Evolutionary conservation across 2,113 vertebrate species (phyloP).

Genomic region (Numenius arquata): DNA sequence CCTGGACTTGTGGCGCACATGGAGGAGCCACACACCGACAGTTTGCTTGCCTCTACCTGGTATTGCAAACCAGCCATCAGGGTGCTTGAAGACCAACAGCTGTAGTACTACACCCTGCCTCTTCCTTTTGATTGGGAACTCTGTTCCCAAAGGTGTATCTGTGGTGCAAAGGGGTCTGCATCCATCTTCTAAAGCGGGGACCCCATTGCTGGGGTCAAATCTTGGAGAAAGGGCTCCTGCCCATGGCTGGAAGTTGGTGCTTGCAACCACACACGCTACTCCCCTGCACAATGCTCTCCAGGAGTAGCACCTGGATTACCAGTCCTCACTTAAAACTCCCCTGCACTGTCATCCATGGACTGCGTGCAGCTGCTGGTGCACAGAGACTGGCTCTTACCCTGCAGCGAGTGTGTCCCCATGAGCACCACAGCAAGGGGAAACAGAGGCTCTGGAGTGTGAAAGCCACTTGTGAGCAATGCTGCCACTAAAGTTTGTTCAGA

Average conservation of each 20-base stretch:
- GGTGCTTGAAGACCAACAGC: neutral
- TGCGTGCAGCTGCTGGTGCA: accelerated
- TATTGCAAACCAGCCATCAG: neutral
- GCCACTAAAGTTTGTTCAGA: neutral
- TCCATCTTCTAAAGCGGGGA: neutral
- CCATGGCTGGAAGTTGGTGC: neutral
- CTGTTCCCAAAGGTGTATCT: neutral
- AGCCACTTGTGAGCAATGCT: accelerated
- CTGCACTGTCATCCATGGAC: accelerated
- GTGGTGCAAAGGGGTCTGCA: neutral
- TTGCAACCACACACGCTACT: accelerated
- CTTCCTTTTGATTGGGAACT: neutral
- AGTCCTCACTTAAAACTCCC: neutral
- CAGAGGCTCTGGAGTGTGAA: accelerated
- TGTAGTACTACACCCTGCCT: neutral
- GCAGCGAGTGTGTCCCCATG: too few species aligned
- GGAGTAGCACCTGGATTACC: neutral
- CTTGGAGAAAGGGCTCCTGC: neutral
- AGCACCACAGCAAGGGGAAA: neutral
- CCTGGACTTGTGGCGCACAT: accelerated
- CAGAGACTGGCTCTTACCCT: neutral
- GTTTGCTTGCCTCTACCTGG: neutral
- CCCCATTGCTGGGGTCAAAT: neutral
- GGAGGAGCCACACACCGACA: accelerated
- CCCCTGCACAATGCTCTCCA: accelerated